These are phyloP conservation scores for Mobula birostris DNA, from an alignment of 2,113 vertebrate genomes.

Conservation along the genomic window DNA sequence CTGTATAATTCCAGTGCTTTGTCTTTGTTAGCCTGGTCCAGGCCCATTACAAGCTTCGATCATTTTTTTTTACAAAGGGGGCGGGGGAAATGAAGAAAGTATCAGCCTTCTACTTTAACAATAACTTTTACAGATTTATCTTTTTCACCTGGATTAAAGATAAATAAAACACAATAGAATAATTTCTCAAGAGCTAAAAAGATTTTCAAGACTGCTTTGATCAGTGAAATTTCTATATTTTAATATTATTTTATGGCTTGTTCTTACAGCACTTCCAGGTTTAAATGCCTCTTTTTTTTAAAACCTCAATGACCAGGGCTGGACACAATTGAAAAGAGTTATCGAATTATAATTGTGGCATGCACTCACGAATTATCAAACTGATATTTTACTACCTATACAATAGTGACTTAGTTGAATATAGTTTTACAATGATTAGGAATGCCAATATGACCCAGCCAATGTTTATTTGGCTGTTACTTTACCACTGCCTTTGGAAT, in stretches of 20 bases:
- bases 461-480: background rate
- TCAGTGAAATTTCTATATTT: background rate
- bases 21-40: background rate
- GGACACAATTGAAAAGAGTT: background rate
- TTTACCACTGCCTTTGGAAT: background rate
- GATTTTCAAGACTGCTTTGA: background rate
- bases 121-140: background rate
- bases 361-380: background rate
- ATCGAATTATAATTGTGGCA: background rate
- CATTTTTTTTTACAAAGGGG: too few relatives aligned
- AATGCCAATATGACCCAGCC: background rate
- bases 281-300: background rate
- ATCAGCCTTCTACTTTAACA: too few relatives aligned
- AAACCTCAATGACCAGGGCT: background rate
- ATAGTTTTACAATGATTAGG: background rate
- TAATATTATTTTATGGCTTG: background rate
- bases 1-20: background rate
- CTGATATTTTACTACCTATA: background rate
- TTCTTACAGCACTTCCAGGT: background rate
- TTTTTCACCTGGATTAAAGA: background rate
- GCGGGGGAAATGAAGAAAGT: background rate
- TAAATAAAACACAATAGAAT: background rate
- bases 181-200: background rate
- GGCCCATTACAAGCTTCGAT: background rate
- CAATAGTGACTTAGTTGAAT: background rate